phyloP scores from a whole-genome alignment of 1,140 invertebrate genomes.

The Habropoda laboriosa region DNA sequence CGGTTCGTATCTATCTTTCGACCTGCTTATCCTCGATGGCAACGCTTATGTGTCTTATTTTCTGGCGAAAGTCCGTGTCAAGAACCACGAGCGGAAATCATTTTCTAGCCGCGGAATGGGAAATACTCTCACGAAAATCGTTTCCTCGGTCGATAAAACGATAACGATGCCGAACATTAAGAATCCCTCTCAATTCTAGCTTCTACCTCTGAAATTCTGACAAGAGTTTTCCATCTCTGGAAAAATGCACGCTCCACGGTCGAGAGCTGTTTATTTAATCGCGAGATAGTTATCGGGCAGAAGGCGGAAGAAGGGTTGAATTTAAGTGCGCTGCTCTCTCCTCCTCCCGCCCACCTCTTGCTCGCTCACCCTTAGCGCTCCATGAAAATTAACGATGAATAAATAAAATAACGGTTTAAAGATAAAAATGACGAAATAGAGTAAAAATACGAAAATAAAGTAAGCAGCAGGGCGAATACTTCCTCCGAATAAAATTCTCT shows the following conservation, averaged over 20 bases:
- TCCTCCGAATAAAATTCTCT: no score
- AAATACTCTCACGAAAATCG: constrained; percentile 29
- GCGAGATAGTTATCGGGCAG: neutral
- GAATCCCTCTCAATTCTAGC: neutral
- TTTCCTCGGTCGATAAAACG: constrained; percentile 27
- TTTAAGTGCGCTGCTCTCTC: neutral
- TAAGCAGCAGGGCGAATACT: no score
- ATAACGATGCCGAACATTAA: constrained; percentile 28
- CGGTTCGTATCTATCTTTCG: constrained; percentile 2
- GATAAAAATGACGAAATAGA: neutral
- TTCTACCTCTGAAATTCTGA: constrained; percentile 16
- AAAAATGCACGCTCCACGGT: neutral
- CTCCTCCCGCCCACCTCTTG: no score
- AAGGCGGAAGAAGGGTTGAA: no score
- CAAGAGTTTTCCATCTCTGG: neutral
- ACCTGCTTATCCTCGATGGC: neutral
- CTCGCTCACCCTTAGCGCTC: no score
- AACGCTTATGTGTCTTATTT: constrained; percentile 2
- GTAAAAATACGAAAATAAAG: neutral
- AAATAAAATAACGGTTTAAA: neutral
- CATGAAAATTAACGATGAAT: neutral
- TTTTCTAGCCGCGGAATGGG: constrained; percentile 5
- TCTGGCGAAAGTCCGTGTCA: constrained; percentile 1
- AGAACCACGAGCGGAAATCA: constrained; percentile 16
- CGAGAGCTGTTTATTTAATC: neutral